Evolutionary conservation across 2,113 vertebrate species (phyloP).

Genomic region (Uria aalge): DNA sequence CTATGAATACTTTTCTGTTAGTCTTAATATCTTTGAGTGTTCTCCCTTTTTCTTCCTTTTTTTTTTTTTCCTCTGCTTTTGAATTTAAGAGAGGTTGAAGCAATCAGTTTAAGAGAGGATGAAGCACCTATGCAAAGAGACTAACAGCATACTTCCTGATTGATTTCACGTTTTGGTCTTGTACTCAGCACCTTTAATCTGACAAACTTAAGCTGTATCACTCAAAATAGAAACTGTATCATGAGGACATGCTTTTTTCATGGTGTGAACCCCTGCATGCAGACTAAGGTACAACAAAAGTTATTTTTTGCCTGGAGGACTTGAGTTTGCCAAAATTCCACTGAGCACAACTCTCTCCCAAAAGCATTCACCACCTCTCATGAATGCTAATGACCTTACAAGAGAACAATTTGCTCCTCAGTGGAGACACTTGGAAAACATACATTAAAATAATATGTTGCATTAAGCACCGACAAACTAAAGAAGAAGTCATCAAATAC

Average conservation of each 20-base stretch:
- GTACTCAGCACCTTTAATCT: neutral
- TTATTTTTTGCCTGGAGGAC: neutral
- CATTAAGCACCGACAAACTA: neutral
- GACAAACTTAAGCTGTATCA: neutral
- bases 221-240: neutral
- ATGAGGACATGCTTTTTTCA: neutral
- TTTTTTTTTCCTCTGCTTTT: neutral
- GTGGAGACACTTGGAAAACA: neutral
- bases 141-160: neutral
- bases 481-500: neutral
- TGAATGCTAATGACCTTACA: neutral
- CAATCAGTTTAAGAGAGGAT: neutral
- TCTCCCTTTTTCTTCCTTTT: neutral
- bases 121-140: neutral
- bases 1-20: neutral
- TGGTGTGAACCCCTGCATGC: neutral
- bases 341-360: neutral
- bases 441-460: neutral
- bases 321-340: neutral
- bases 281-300: neutral
- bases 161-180: neutral
- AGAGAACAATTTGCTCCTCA: neutral
- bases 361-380: neutral
- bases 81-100: neutral
- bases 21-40: neutral